Percentiles rank a stretch among this genome's conserved stretches.
Evolutionary conservation across 2,888 invertebrate species (phyloP).

Genomic region (Caenorhabditis japonica): DNA sequence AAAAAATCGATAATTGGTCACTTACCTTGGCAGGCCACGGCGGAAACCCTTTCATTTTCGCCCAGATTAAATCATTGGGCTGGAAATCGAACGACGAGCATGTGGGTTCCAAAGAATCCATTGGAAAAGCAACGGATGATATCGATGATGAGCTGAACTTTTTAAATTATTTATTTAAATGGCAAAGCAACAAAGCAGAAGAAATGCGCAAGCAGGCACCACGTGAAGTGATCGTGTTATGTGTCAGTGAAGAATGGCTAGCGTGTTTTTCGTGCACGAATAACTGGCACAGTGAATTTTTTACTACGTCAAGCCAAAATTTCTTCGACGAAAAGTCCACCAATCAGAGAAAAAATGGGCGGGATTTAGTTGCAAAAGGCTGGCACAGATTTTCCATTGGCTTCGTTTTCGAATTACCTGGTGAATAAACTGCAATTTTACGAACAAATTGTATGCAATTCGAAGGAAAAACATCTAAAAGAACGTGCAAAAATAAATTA

Average conservation of each 20-base stretch:
- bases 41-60: conserved; percentile 94
- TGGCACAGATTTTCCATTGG: too few species aligned
- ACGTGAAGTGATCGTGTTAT: not conserved
- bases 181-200: not conserved
- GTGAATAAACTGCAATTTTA: too few species aligned
- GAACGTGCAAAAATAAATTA: too few species aligned
- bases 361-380: too few species aligned
- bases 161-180: too few species aligned
- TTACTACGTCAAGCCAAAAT: too few species aligned
- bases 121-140: not conserved
- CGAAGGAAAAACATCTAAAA: too few species aligned
- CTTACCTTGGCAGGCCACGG: conserved; percentile 92
- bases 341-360: too few species aligned
- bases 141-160: not conserved
- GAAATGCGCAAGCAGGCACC: conserved; percentile 13
- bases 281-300: too few species aligned
- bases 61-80: conserved; percentile 85
- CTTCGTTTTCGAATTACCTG: too few species aligned
- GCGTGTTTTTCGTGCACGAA: conserved; percentile 2
- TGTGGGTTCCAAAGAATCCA: conserved; percentile 36
- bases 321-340: too few species aligned
- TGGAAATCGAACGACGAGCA: conserved; percentile 55
- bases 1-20: conserved; percentile 4
- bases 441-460: too few species aligned
- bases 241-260: conserved; percentile 4